Percentiles rank a stretch among this genome's conserved stretches.
These are phyloP conservation scores for Drosophila bifasciata DNA, from an alignment of 1,140 invertebrate species.

Conservation along the genomic window DNA sequence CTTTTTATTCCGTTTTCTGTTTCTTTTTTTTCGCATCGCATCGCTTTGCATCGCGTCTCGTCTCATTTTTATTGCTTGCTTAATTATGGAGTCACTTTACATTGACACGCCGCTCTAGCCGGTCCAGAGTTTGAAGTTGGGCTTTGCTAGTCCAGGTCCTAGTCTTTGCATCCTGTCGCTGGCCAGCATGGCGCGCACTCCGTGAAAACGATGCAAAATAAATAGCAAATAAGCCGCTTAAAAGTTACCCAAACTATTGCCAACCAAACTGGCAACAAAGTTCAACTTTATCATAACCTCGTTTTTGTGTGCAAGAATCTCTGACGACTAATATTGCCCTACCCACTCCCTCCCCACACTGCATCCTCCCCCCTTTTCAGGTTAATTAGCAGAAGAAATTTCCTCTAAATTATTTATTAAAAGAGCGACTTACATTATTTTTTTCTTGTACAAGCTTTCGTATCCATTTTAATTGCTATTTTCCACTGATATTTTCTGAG, in stretches of 20 bases:
- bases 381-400: constrained; percentile 60
- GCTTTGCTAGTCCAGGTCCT: background rate
- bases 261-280: constrained; percentile 52
- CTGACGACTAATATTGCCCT: too few species aligned
- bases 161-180: constrained; percentile 9
- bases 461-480: too few species aligned
- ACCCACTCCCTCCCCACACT: too few species aligned
- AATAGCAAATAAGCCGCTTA: constrained; percentile 79
- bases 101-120: constrained; percentile 61
- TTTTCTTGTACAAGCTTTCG: too few species aligned
- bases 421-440: background rate
- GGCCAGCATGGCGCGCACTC: constrained; percentile 32
- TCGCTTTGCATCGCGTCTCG: constrained; percentile 29
- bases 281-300: constrained; percentile 74
- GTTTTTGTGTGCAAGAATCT: constrained; percentile 40
- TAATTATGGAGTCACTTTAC: constrained; percentile 78
- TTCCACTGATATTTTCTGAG: too few species aligned
- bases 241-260: constrained; percentile 69
- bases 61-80: constrained; percentile 69
- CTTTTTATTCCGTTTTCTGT: constrained; percentile 33
- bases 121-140: constrained; percentile 8
- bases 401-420: constrained; percentile 42
- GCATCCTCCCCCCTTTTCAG: too few species aligned
- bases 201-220: constrained; percentile 72
- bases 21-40: constrained; percentile 9